phyloP scores from a whole-genome alignment of 2,797 vertebrate genomes.

The Ammospiza maritima region DNA sequence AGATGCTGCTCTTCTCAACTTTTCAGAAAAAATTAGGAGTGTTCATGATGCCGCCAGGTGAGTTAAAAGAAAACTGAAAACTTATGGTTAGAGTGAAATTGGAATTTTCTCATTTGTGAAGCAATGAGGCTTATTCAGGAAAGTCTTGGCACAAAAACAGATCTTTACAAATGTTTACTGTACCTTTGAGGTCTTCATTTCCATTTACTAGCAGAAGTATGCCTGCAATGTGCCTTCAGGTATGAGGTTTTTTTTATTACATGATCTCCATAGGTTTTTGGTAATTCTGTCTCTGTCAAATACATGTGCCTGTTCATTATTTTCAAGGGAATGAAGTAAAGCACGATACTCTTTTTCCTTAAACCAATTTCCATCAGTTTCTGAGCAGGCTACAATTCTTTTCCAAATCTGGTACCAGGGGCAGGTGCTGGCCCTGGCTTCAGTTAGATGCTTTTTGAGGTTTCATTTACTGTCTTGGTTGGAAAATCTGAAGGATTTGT shows the following conservation, averaged over 20 bases:
- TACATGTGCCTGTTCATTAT: neutral
- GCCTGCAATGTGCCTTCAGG: constrained; percentile 52
- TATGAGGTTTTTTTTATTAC: constrained; percentile 50
- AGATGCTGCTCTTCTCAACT: constrained; percentile 88
- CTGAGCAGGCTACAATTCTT: neutral
- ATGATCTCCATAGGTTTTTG: neutral
- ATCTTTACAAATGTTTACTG: constrained; percentile 43
- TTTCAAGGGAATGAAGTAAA: neutral
- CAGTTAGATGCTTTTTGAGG: neutral
- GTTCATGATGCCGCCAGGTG: constrained; percentile 93
- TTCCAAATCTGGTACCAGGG: neutral
- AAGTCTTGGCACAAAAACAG: constrained; percentile 22
- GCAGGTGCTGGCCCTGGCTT: neutral
- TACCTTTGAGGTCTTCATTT: constrained; percentile 55
- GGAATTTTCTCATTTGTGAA: neutral
- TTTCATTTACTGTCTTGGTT: neutral
- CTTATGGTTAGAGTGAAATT: neutral
- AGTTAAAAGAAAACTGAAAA: constrained; percentile 33
- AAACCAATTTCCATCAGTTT: neutral
- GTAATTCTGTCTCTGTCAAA: neutral
- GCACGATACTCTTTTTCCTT: neutral
- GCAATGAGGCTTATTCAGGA: neutral
- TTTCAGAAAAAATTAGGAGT: constrained; percentile 90
- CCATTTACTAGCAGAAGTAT: constrained; percentile 37
- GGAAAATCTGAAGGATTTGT: neutral